Base-by-base conservation (phyloP, 2,113 vertebrate genomes). In the Xenopus borealis region DNA sequence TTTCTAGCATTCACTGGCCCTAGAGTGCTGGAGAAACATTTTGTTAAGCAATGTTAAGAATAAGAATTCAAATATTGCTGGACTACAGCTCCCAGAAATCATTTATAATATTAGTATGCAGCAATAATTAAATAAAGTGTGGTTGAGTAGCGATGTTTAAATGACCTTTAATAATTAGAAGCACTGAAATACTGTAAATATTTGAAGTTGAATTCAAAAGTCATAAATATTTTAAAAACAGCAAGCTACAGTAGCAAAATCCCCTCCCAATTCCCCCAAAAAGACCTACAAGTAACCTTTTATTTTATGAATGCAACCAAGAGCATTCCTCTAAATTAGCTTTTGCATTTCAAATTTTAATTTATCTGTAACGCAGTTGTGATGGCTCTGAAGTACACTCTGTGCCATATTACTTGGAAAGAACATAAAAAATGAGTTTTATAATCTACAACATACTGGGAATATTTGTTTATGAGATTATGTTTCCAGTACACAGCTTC, bases 381-480 rank as follows among this genome's bases (percentile, higher is more conserved):
- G 59, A 63, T 69, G 17, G 55, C 16, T 61, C 59, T 19, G 40
- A 69, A 76, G 73, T 69, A 69, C 73, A 69, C 18, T n/a, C 17
- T 63, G 66, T 63, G 30, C 73, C 5, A 13, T 23, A 47, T 62
- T 69, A 76, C 73, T 23, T 69, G 59, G 27, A 76, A 57, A 47
- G 45, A 61, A 69, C 27, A 63, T 69, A 45, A 69, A 67, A 75
- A 75, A 76, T 55, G 18, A 55, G 46, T 63, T 69, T 69, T 63
- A 69, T 76, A 69, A 69, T 76, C 73, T 76, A 53, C 73, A 76
- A 69, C 66, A 76, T 76, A 69, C 66, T 76, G 73, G 66, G 73
- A 76, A 76, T 76, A 76, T 76, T 76, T 76, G 73, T 76, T 76
- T 76, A 76, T 76, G 66, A 63, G 73, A 76, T 76, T 69, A 75